These are phyloP conservation scores for Calcarius ornatus DNA, from an alignment of 2,113 vertebrate genomes.

Conservation along the genomic window DNA sequence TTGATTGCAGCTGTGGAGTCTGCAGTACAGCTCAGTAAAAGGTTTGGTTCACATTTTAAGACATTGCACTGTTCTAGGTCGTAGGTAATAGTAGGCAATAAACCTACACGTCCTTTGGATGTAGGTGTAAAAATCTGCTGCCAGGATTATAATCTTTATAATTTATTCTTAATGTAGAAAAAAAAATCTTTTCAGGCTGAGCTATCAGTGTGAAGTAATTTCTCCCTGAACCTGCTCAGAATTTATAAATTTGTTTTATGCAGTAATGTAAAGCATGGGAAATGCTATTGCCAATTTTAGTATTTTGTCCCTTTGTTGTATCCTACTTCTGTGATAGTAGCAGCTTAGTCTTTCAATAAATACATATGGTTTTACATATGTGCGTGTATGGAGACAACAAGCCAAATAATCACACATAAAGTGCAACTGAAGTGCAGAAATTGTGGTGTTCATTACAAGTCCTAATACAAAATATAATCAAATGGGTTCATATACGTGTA, in stretches of 20 bases:
- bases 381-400: background rate
- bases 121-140: background rate
- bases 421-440: background rate
- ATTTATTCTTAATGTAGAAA: background rate
- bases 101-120: background rate
- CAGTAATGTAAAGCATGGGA: background rate
- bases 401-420: background rate
- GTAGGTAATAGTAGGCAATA: background rate
- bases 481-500: rapidly evolving
- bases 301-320: background rate
- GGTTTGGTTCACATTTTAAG: background rate
- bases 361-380: background rate
- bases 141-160: background rate
- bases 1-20: constrained; percentile 25
- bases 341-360: background rate
- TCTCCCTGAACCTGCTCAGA: background rate
- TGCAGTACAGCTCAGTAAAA: constrained; percentile 1
- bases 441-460: background rate
- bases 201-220: background rate
- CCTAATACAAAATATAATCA: background rate
- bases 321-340: background rate
- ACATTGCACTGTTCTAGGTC: background rate
- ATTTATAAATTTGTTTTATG: background rate
- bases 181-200: background rate
- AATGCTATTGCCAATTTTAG: background rate